Evolutionary conservation across 1,140 invertebrate genomes (phyloP), one percentile per base, ranked within the genome.

Genomic region (Alviniconcha marisindica): DNA sequence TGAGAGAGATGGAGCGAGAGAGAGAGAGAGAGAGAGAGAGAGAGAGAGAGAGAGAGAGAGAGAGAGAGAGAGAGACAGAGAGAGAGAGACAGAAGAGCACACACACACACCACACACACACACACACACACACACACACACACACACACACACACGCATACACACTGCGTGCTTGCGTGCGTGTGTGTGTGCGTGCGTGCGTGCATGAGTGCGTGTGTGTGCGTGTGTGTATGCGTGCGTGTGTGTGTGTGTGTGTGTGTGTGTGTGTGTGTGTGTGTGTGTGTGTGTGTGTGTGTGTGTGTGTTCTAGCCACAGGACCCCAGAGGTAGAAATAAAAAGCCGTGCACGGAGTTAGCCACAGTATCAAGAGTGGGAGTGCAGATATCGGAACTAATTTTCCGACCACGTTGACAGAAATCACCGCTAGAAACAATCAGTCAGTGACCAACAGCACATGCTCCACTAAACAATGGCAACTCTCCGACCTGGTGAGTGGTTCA

Each of bases 201-300:
- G n/a, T 56, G n/a, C n/a, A 56, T 56, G n/a, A 15, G n/a, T 56
- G n/a, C n/a, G n/a, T 56, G n/a, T 56, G n/a, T 56, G n/a, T 56
- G n/a, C n/a, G n/a, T 56, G n/a, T 56, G n/a, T 56, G n/a, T 56
- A 56, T 56, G 54, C n/a, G 54, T 69, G 66, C 2, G 66, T 71
- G 66, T 71, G 66, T 71, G 66, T 71, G 66, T 71, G 66, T 71
- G 66, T 71, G 66, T 71, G 66, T 71, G 66, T 71, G 66, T 71
- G 66, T 71, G 66, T 71, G 2, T 71, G 1, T 71, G 66, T 71
- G 66, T 2, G 66, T 51, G 48, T 1, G 48, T 51, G 48, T 1
- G 48, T 51, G 48, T 1, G 48, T 51, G 48, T 1, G 48, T 51
- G 48, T 1, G 48, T 51, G 54, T 56, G 5, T 56, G 54, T n/a